phyloP scores from a whole-genome alignment of 1,140 invertebrate species.

The Lepidotrigona ventralis region DNA sequence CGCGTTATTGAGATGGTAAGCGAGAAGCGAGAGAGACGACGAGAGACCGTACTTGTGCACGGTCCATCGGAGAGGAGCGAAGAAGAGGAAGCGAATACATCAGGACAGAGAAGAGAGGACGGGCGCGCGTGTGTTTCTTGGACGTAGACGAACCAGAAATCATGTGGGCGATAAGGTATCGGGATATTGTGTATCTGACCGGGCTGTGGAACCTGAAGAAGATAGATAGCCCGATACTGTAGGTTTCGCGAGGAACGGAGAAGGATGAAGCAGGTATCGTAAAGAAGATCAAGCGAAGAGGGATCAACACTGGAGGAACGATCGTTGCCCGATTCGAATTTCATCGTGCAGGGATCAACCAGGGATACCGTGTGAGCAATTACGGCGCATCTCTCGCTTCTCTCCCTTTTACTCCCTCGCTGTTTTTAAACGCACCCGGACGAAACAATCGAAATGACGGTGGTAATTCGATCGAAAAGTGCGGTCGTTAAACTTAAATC shows the following conservation, averaged over 20 bases:
- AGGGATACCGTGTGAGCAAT: constrained; percentile 36
- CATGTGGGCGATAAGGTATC: constrained; percentile 64
- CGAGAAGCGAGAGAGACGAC: constrained; percentile 49
- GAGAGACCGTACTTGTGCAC: not conserved
- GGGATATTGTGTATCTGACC: constrained; percentile 61
- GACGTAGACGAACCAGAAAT: constrained; percentile 59
- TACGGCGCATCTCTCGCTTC: constrained; percentile 6
- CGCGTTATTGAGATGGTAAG: constrained; percentile 77
- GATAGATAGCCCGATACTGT: constrained; percentile 57
- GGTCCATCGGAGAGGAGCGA: not conserved
- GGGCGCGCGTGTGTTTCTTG: constrained; percentile 36
- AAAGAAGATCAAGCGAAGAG: constrained; percentile 28
- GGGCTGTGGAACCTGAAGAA: constrained; percentile 56
- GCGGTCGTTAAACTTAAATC: not conserved
- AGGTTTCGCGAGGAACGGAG: constrained; percentile 39
- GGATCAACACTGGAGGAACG: constrained; percentile 41
- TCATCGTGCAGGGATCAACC: constrained; percentile 43
- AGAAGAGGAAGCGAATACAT: not conserved
- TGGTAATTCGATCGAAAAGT: not conserved
- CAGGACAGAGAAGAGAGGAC: not conserved
- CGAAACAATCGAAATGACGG: not conserved
- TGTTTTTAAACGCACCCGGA: not conserved
- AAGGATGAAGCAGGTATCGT: constrained; percentile 12
- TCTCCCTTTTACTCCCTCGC: not conserved
- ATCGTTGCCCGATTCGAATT: constrained; percentile 53